Evolutionary conservation across 2,888 invertebrate genomes (phyloP).

Genomic region (Scaptomyza cyrtandrae): DNA sequence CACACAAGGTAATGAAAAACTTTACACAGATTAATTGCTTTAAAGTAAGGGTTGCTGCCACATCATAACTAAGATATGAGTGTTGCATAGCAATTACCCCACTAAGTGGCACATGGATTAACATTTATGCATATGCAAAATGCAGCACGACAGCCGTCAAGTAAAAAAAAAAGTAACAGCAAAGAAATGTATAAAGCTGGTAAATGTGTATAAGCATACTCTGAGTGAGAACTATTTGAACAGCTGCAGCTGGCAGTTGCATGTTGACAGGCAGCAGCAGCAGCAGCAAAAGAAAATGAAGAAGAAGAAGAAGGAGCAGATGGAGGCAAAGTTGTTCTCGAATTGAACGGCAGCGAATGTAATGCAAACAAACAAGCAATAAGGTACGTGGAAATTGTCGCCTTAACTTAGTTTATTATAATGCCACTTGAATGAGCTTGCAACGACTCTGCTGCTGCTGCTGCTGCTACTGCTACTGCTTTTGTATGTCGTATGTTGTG

Average conservation of each 20-base stretch:
- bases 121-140: conserved; percentile 15
- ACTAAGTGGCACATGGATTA: conserved; percentile 21
- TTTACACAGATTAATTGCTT: background rate
- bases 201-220: conserved; percentile 6
- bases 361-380: conserved; percentile 78
- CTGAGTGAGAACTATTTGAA: conserved; percentile 31
- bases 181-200: conserved; percentile 4
- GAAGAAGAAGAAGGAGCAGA: background rate
- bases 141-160: background rate
- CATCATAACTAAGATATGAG: conserved; percentile 10
- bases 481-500: conserved; percentile 5
- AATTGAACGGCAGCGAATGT: conserved; percentile 65
- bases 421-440: conserved; percentile 75
- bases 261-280: background rate
- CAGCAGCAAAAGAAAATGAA: background rate
- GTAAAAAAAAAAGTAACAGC: conserved; percentile 1
- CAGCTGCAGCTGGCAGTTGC: conserved; percentile 33
- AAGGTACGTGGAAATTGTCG: conserved; percentile 75
- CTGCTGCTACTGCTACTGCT: no score
- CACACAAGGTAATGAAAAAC: background rate
- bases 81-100: conserved; percentile 22
- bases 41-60: conserved; percentile 16
- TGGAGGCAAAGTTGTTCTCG: conserved; percentile 32
- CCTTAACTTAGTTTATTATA: conserved; percentile 78
- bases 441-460: conserved; percentile 22